phyloP scores from a whole-genome alignment of 2,113 vertebrate species.

The Trinectes maculatus region DNA sequence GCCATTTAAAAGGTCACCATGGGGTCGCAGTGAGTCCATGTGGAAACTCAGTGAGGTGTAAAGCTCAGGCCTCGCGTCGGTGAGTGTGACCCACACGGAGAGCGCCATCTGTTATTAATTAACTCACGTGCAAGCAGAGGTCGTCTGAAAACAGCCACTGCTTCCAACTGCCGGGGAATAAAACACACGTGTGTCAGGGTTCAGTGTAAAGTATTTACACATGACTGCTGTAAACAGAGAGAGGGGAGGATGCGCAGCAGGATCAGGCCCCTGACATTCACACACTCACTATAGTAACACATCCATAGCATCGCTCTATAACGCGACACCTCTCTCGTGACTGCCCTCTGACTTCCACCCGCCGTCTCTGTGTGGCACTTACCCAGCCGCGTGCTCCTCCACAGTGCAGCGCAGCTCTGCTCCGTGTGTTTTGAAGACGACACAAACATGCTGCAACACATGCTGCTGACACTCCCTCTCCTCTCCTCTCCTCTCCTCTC shows the following conservation, averaged over 20 bases:
- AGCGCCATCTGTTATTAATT: conserved; percentile 58
- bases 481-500: conserved; percentile 22
- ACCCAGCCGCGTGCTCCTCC: conserved; percentile 61
- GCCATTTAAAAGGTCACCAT: conserved; percentile 22
- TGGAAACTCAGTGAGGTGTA: conserved; percentile 38
- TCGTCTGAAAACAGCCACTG: conserved; percentile 48
- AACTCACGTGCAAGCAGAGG: conserved; percentile 30
- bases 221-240: conserved; percentile 55
- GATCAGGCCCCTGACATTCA: conserved; percentile 7
- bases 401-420: conserved; percentile 48
- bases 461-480: conserved; percentile 69
- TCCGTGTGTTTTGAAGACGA: conserved; percentile 60
- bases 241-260: conserved; percentile 1
- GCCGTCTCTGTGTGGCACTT: conserved; percentile 45
- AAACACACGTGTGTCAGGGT: conserved; percentile 4
- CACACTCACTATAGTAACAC: conserved; percentile 3
- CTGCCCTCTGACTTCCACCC: conserved; percentile 14
- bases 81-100: conserved; percentile 19
- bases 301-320: neutral
- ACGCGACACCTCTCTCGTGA: neutral
- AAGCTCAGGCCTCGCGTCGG: conserved; percentile 32
- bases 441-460: conserved; percentile 77
- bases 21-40: conserved; percentile 26
- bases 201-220: conserved; percentile 35
- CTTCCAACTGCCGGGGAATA: conserved; percentile 22